phyloP scores from a whole-genome alignment of 2,888 invertebrate genomes.

The Ormyrus nitidulus region DNA sequence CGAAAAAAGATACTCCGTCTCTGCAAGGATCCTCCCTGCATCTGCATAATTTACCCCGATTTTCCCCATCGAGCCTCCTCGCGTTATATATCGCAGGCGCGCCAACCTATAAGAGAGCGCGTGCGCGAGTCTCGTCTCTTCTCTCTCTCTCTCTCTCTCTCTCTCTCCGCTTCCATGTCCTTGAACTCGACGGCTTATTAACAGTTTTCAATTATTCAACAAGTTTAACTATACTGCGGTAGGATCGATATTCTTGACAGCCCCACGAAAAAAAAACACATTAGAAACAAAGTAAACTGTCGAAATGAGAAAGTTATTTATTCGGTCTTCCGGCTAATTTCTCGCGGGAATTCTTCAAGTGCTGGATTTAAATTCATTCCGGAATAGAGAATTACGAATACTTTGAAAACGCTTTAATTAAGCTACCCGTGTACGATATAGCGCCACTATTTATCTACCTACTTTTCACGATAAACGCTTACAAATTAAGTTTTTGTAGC shows the following conservation, averaged over 20 bases:
- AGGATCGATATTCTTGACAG: constrained; percentile 23
- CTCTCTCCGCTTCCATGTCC: constrained; percentile 16
- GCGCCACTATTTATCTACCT: too few relatives aligned
- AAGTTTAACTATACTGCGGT: constrained; percentile 28
- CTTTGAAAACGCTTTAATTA: too few relatives aligned
- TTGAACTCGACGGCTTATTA: constrained; percentile 32
- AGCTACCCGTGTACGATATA: too few relatives aligned
- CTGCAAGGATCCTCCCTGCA: neutral
- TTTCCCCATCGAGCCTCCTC: neutral
- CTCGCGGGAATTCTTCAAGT: too few relatives aligned
- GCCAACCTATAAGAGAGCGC: neutral
- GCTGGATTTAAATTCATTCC: too few relatives aligned
- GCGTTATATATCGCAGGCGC: neutral
- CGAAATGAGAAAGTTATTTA: neutral
- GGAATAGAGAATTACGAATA: too few relatives aligned
- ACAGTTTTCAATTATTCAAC: constrained; percentile 42
- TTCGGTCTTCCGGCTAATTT: too few relatives aligned
- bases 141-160: neutral
- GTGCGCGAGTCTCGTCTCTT: neutral
- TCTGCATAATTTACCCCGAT: neutral
- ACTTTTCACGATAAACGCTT: too few relatives aligned
- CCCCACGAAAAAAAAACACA: neutral
- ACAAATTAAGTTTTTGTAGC: too few relatives aligned
- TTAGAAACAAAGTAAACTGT: neutral
- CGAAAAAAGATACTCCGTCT: neutral